Percentiles rank a stretch among this genome's conserved stretches.
Conservation (phyloP, 2,888 invertebrate species). For the Furcula furcula region DNA sequence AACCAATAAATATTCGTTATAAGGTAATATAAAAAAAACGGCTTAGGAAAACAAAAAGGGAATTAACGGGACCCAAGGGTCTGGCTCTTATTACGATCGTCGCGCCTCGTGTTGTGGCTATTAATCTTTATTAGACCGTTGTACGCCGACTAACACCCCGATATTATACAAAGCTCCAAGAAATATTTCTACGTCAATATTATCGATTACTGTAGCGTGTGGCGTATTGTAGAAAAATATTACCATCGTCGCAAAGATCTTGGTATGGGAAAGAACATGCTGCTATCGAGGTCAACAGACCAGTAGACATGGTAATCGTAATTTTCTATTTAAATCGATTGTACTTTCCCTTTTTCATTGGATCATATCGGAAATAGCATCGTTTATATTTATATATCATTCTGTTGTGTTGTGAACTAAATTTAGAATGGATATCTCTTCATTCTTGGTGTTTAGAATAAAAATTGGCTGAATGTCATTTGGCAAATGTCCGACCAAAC, state of each 20-base stretch:
- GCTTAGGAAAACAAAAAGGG: constrained; percentile 31
- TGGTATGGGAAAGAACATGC: constrained; percentile 6
- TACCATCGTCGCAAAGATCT: too few relatives aligned
- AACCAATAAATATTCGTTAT: too few relatives aligned
- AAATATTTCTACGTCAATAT: constrained; percentile 4
- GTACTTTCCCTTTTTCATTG: too few relatives aligned
- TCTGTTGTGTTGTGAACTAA: too few relatives aligned
- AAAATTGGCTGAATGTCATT: too few relatives aligned
- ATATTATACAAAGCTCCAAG: constrained; percentile 7
- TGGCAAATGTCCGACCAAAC: too few relatives aligned
- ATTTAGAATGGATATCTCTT: too few relatives aligned
- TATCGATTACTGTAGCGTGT: constrained; percentile 13
- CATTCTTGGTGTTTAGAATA: too few relatives aligned
- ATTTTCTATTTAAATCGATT: too few relatives aligned
- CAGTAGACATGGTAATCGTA: too few relatives aligned
- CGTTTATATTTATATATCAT: too few relatives aligned
- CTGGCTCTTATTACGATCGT: constrained; percentile 41
- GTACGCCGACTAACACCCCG: constrained; percentile 12
- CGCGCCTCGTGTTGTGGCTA: constrained; percentile 34
- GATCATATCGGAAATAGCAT: too few relatives aligned
- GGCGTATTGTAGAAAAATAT: constrained; percentile 4
- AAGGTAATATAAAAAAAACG: constrained; percentile 18
- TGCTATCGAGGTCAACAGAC: constrained; percentile 5
- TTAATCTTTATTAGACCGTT: constrained; percentile 51
- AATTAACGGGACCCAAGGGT: constrained; percentile 42